These are phyloP conservation scores for Nibea albiflora DNA, from an alignment of 2,113 vertebrate species.

Conservation along the genomic window DNA sequence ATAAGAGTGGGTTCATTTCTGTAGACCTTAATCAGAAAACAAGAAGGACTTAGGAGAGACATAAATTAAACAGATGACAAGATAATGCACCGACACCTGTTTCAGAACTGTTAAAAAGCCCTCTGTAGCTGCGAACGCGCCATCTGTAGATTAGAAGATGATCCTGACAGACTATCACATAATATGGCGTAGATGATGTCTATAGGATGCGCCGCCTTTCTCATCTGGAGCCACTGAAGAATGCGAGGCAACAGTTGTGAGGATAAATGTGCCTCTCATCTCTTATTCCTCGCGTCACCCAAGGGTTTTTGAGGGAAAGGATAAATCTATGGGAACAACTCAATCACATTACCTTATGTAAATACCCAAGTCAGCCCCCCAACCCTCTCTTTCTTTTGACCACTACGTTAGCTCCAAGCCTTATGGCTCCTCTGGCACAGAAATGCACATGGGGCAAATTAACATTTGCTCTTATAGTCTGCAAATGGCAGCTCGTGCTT, in stretches of 20 bases:
- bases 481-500: slow-evolving; percentile 84
- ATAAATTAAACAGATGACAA: slow-evolving; percentile 28
- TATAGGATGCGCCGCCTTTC: slow-evolving; percentile 19
- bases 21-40: slow-evolving; percentile 14
- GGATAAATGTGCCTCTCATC: slow-evolving; percentile 8
- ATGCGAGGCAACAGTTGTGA: slow-evolving; percentile 52
- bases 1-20: slow-evolving; percentile 2
- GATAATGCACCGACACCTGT: slow-evolving; percentile 35
- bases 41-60: not conserved
- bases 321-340: slow-evolving; percentile 80
- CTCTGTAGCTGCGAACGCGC: not conserved
- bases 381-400: slow-evolving; percentile 55
- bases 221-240: slow-evolving; percentile 37
- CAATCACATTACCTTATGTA: slow-evolving; percentile 86
- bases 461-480: slow-evolving; percentile 83
- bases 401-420: slow-evolving; percentile 68
- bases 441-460: slow-evolving; percentile 81
- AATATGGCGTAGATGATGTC: slow-evolving; percentile 41
- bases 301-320: slow-evolving; percentile 58
- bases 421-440: slow-evolving; percentile 67
- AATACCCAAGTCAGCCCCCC: slow-evolving; percentile 76
- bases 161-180: slow-evolving; percentile 38
- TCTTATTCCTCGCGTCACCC: slow-evolving; percentile 46
- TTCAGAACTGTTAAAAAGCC: slow-evolving; percentile 10
- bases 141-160: slow-evolving; percentile 27